Evolutionary conservation across 2,888 invertebrate genomes (phyloP), one percentile per base, ranked within the genome.

Genomic region (Drosophila siamana): DNA sequence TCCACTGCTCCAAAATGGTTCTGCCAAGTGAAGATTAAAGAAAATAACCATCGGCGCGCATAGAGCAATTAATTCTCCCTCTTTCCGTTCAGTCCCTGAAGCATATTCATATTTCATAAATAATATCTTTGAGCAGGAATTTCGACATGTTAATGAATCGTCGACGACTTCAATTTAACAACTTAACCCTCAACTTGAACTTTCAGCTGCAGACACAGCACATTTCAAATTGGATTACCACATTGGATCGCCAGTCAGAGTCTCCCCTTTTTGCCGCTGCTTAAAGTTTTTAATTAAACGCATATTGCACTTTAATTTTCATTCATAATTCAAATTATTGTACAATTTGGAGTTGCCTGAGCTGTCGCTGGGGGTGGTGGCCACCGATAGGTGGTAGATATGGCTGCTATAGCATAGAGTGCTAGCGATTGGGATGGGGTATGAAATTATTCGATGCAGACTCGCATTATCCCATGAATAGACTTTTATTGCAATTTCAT

Each of bases 401-500:
- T 13, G 28, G n/a, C n/a, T n/a, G n/a, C n/a, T n/a, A n/a, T n/a
- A n/a, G n/a, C n/a, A n/a, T n/a, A 9, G n/a, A 8, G 4, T 13
- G 26, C n/a, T n/a, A n/a, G n/a, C n/a, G n/a, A n/a, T n/a, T n/a
- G n/a, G n/a, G 22, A 19, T 28, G 19, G 28, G 28, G 26, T 16
- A 28, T 44, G 28, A 48, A 47, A 66, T 82, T 70, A 24, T 73
- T 47, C 44, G 54, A 33, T 65, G 57, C 67, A 67, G 43, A 46
- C 55, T 59, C 66, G 72, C 62, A 74, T 80, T 70, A 81, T 74
- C n/a, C 60, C 76, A 75, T 76, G 73, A 83, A 83, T 86, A 71
- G 82, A 86, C 85, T 83, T 88, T 85, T 89, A 89, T 89, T 87
- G 89, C 89, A 84, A 88, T 89, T 89, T 85, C 71, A 73, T 82